Evolutionary conservation across 2,797 vertebrate genomes (phyloP), one percentile per base, ranked within the genome.

Genomic region (Poeciliopsis gracilis): DNA sequence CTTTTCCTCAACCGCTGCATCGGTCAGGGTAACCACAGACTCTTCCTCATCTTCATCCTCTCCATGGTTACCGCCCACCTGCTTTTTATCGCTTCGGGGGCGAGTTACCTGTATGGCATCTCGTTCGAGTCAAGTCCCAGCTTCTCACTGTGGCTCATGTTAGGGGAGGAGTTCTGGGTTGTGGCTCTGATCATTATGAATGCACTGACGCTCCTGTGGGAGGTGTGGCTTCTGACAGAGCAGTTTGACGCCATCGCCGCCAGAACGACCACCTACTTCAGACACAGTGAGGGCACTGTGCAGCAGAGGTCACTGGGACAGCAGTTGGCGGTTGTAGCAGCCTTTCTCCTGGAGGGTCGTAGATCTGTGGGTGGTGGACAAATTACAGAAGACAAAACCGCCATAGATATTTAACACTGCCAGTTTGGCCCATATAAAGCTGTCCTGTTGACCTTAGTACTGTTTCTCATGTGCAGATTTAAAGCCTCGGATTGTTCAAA

Each of bases 1-100:
- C 95, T 96, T 83, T 96, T 96, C 87, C 92, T 97, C 55, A 96
- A 96, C 89, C 91, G 89, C 47, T 97, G 96, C 78, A 43, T 97
- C 6, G 96, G 95, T 57, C 90, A 79, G 41, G 88, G 88, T 2
- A 97, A 97, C 90, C 95, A 96, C 81, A 94, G 94, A 28, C 90
- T 94, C 86, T 97, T 97, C 87, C 77, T 96, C 77, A 1, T 94
- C 85, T 96, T 96, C 91, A 91, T 96, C 85, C 81, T 96, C 82
- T 92, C 93, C 77, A 92, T 96, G 94, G 80, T 88, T 47, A 61
- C 78, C 10, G 93, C 93, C n/a, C 95, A 96, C 84, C 75, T 95
- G 33, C 85, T 96, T 73, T 96, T 96, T 55, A 53, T 94, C 13
- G 80, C 87, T 72, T 90, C 84, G 6, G 93, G 93, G 0, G 81